Base-by-base conservation (phyloP, 2,797 vertebrate genomes). In the Rhinella marina region DNA sequence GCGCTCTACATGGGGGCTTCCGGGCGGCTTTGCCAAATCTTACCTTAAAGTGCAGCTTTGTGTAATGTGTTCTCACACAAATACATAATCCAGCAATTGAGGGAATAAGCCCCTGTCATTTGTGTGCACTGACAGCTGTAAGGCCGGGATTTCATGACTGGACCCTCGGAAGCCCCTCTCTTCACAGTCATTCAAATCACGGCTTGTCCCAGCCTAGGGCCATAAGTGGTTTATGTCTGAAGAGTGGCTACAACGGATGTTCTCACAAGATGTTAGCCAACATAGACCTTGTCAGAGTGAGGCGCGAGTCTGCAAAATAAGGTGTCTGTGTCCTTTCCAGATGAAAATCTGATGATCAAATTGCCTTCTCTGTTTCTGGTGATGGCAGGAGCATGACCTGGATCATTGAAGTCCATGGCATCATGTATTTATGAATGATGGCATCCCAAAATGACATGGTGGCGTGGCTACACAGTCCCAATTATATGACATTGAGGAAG, bases 71-170 rank as follows among this genome's bases (percentile, higher is more conserved):
- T 57, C 56, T 25, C 82, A 73, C 70, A 75, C 82, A 84, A 62
- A 75, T 13, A n/a, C 32, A 59, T 84, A 84, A 84, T 84, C 82
- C 70, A 1, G 3, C 54, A 14, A 59, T 75, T 84, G 82, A 84
- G n/a, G 52, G 79, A 62, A 81, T 81, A 81, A 81, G 79, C 79
- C 56, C 68, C 82, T 73, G 19, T 84, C 82, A 75, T 59, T 41
- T 84, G 82, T 76, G 82, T 84, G 72, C 70, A 12, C 68, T 84
- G 82, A 84, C 54, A 84, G 82, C 70, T 76, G 52, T 57, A 48
- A 61, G 82, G 68, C 82, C 23, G 4, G 50, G 82, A 62, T 84
- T 76, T 16, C 56, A 61, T 23, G 1, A 13, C 29, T 19, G 68
- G 82, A 61, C 82, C 70, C 56, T 84, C 11, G 8, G 27, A 48